Evolutionary conservation across 2,888 invertebrate genomes (phyloP).

Genomic region (Asteroscopus sphinx): DNA sequence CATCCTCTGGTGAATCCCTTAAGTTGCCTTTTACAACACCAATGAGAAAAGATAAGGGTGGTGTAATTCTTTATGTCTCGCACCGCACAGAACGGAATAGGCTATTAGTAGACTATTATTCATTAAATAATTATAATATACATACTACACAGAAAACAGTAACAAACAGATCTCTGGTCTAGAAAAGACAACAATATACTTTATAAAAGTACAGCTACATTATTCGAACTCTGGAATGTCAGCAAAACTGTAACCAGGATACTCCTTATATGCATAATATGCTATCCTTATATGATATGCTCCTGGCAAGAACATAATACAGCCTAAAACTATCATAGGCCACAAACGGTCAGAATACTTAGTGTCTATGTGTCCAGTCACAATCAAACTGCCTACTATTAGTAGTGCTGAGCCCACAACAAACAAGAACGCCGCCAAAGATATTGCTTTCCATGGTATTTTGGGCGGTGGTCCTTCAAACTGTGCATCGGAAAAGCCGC

Average conservation of each 20-base stretch:
- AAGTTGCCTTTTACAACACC: too few relatives aligned
- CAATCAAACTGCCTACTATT: constrained; percentile 93
- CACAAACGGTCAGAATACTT: constrained; percentile 96
- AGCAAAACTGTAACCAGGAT: constrained; percentile 95
- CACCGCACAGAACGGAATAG: too few relatives aligned
- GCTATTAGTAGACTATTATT: too few relatives aligned
- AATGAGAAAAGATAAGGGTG: too few relatives aligned
- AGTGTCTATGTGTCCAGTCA: constrained; percentile 94
- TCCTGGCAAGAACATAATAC: constrained; percentile 97
- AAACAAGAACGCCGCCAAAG: constrained; percentile 93
- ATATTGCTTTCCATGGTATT: constrained; percentile 96
- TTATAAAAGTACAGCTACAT: constrained; percentile 15
- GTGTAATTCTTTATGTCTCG: too few relatives aligned
- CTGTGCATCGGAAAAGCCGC: constrained; percentile 93
- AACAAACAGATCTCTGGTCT: constrained; percentile 46
- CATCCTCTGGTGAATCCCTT: too few relatives aligned
- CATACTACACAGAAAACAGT: constrained; percentile 14
- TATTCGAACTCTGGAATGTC: constrained; percentile 96
- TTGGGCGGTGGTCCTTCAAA: constrained; percentile 91
- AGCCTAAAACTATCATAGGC: constrained; percentile 96
- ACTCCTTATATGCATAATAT: constrained; percentile 95
- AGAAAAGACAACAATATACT: constrained; percentile 28
- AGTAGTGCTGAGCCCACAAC: constrained; percentile 94
- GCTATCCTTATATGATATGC: constrained; percentile 97
- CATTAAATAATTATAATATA: constrained; percentile 4